Evolutionary conservation across 2,888 invertebrate genomes (phyloP).

Genomic region (Ochlodes sylvanus): DNA sequence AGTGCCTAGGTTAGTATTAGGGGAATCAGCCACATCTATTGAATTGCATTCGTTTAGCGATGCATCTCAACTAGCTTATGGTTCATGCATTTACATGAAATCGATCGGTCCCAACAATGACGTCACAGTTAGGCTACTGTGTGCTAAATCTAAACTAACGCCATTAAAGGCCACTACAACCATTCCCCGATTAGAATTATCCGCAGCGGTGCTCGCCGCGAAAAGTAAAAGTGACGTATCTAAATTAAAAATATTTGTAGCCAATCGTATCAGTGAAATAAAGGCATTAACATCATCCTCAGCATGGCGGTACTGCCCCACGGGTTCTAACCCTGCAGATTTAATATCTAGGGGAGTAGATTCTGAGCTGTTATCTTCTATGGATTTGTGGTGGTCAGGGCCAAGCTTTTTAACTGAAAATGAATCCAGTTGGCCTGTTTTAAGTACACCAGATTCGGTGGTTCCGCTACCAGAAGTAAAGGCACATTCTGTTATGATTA

Average conservation of each 20-base stretch:
- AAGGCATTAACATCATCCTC: not conserved
- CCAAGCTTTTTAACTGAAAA: constrained; percentile 11
- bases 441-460: not conserved
- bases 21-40: not conserved
- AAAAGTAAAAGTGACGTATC: not conserved
- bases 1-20: constrained; percentile 1
- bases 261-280: not conserved
- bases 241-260: not conserved
- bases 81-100: constrained; percentile 10
- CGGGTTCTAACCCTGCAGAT: constrained; percentile 5
- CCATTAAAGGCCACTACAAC: constrained; percentile 20
- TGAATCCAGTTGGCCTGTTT: too few species aligned
- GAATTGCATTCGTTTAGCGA: constrained; percentile 16
- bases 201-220: constrained; percentile 11
- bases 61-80: not conserved
- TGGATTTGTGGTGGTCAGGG: constrained; percentile 3
- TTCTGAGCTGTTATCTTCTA: not conserved
- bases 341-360: constrained; percentile 15
- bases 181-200: constrained; percentile 18
- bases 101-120: not conserved
- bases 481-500: not conserved
- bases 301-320: constrained; percentile 14
- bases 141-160: constrained; percentile 13
- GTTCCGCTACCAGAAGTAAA: not conserved
- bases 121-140: not conserved